Base-by-base conservation (phyloP, 2,797 vertebrate genomes). In the Malurus leucopterus region DNA sequence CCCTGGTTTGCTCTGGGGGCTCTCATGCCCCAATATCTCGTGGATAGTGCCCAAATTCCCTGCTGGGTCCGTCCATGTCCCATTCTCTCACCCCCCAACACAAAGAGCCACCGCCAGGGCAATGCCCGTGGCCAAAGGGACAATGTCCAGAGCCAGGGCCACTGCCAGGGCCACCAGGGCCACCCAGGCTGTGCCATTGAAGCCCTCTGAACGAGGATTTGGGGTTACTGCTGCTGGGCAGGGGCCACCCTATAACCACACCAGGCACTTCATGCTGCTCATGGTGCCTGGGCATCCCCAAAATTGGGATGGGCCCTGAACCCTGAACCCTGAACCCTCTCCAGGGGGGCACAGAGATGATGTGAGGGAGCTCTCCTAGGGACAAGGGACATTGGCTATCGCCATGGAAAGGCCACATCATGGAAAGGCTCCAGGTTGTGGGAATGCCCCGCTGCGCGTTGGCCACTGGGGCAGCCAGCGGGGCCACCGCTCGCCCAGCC, bases 361-460 rank as follows among this genome's bases (percentile, higher is more conserved):
- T 8, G 36, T 16, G 21, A 34, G 3, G 0, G 30, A n/a, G 11
- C 13, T 76, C 40, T 32, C 5, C 9, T 11, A 7, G 6, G 41
- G 36, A 22, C n/a, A 44, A 18, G 8, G 14, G 32, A 46, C 17
- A 13, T 7, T 0, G 1, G 4, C 41, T 68, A 23, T 70, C 4
- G 0, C 26, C 34, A 0, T 1, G 51, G 50, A 13, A 49, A 55
- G 13, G 38, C 1, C 17, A 22, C 59, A 40, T 6, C 20, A 5
- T 17, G 41, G 8, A 53, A 36, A 38, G 0, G 0, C 16, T 50
- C 61, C 0, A 0, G 3, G 3, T 53, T 49, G 72, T 23, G 16
- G 65, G 62, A 44, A n/a, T 6, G 3, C 32, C 53, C 13, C 0
- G 0, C 2, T 2, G 14, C 3, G 0, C 2, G 0, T 1, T 6